Base-by-base conservation (phyloP, 2,888 invertebrate genomes). In the Lobophora halterata region DNA sequence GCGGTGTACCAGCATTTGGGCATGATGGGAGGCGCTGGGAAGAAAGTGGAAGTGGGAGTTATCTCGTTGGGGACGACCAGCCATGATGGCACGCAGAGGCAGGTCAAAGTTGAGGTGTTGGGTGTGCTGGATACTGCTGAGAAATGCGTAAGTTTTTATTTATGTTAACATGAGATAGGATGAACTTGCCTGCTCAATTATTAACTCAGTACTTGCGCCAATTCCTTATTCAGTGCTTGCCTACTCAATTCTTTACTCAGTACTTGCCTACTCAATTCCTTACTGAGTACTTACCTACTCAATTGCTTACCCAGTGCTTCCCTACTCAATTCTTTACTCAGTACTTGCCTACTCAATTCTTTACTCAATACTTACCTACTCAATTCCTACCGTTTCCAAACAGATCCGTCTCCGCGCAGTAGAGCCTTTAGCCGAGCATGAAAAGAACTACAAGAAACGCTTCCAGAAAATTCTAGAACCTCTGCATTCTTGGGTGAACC, bases 1-100 rank as follows among this genome's bases (percentile, higher is more conserved):
- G 94, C 94, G 0, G 88, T 95, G 0, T 94, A 95, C 61, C 93
- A 95, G 50, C 93, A 95, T 61, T 88, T 93, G 65, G 89, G 89
- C 1, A 85, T 91, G 46, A 79, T 96, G 57, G 96, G 96, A 0
- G 95, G 95, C 0, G 62, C 88, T 0, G 91, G 91, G 0, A 90
- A 90, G 65, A 91, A 89, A 64, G 91, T 95, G 1, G 94, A 95
- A 79, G 91, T 95, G 3, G 96, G 96, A 3, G 95, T 97, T 0
- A 96, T 96, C 50, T 96, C 95, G 1, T 80, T 96, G 31, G 96
- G 96, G 0, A 96, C 96, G 0, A 95, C 95, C 0, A 93, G 95
- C 1, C 94, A 95, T 61, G 92, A 92, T 65, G 92, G 92, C 3
- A 90, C 90, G 6, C 91, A 91, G 63, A 83, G 92, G n/a, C 93